Conservation (phyloP, 1,140 invertebrate species). For the Listronotus oregonensis region DNA sequence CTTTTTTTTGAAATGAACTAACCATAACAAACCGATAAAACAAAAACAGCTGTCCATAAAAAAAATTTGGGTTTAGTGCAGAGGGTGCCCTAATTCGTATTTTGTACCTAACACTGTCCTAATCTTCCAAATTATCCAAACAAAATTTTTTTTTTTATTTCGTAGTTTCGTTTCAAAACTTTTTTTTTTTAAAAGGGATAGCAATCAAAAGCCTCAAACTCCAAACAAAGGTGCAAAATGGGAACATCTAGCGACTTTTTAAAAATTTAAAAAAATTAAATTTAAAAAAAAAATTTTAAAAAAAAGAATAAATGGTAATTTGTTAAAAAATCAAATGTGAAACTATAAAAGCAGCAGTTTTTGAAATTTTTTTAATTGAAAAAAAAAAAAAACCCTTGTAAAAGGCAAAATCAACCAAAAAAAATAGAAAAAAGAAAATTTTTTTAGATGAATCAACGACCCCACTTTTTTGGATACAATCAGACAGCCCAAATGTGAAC, state of each 20-base stretch:
- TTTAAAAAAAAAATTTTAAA: constrained; percentile 71
- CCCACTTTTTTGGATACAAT: constrained; percentile 62
- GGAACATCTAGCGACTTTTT: constrained; percentile 68
- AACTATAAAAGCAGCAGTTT: constrained; percentile 27
- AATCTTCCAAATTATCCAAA: no score
- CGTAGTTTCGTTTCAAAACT: no score
- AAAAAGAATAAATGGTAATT: constrained; percentile 59
- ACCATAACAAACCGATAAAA: no score
- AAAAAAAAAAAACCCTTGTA: constrained; percentile 78
- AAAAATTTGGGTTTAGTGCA: no score
- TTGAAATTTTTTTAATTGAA: constrained; percentile 49
- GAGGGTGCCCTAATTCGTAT: no score
- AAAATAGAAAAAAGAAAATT: constrained; percentile 40
- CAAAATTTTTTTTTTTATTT: no score
- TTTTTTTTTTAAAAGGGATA: no score
- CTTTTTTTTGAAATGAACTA: no score
- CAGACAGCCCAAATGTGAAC: constrained; percentile 52
- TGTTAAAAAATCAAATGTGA: constrained; percentile 17
- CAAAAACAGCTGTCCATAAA: no score
- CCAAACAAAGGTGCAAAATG: constrained; percentile 55
- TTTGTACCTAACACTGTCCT: no score
- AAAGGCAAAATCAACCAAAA: constrained; percentile 43
- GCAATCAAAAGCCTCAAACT: no score
- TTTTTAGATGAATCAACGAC: constrained; percentile 59
- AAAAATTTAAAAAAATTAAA: constrained; percentile 70